A percentile compares a stretch with the other conserved stretches of the same genome.
Conservation (phyloP, 2,113 vertebrate genomes). For the Heterochromis multidens region DNA sequence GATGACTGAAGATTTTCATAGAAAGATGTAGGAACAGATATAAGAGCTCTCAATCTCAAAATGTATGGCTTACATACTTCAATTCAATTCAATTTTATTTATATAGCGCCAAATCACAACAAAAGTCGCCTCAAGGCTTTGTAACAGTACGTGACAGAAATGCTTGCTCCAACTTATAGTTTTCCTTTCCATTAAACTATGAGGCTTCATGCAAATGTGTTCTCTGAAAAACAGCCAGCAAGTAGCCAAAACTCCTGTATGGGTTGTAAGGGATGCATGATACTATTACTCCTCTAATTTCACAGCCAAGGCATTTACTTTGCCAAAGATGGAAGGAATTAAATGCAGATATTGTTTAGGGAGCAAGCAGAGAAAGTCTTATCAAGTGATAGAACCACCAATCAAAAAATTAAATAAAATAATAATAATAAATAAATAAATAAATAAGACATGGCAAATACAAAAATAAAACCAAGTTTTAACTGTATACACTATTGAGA, state of each 20-base stretch:
- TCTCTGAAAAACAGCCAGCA: slow-evolving; percentile 34
- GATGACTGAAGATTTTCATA: too few relatives aligned
- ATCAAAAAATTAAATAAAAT: background rate
- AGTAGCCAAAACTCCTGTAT: slow-evolving; percentile 23
- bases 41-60: too few relatives aligned
- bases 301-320: slow-evolving; percentile 43
- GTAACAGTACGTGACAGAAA: background rate
- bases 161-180: background rate
- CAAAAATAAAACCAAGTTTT: background rate
- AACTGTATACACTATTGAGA: background rate
- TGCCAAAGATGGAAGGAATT: slow-evolving; percentile 42
- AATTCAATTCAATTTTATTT: too few relatives aligned
- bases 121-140: too few relatives aligned
- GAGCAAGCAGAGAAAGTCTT: slow-evolving; percentile 1
- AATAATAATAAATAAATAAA: background rate
- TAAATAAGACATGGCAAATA: background rate
- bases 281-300: slow-evolving; percentile 28
- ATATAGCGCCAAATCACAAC: too few relatives aligned
- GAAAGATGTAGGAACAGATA: background rate
- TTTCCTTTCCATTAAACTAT: slow-evolving; percentile 40
- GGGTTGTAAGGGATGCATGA: slow-evolving; percentile 39
- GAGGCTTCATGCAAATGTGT: slow-evolving; percentile 57
- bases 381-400: background rate
- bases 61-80: background rate
- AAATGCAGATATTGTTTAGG: slow-evolving; percentile 13